phyloP scores from a whole-genome alignment of 2,113 vertebrate species.

The Turdus rufiventris region DNA sequence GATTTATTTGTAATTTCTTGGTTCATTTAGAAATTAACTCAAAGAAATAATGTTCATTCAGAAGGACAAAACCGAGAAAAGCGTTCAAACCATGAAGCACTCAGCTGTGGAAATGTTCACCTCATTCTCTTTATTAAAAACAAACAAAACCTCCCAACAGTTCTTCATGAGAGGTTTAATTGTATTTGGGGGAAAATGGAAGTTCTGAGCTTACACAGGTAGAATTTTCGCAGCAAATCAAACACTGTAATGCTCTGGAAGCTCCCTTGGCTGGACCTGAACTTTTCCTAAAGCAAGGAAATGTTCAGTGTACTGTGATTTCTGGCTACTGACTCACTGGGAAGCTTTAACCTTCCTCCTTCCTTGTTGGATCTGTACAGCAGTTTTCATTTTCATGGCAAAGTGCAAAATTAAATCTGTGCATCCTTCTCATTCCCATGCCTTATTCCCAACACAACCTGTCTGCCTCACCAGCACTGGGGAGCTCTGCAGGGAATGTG shows the following conservation, averaged over 20 bases:
- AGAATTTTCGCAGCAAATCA: neutral
- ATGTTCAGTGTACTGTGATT: rapidly evolving
- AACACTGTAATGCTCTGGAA: neutral
- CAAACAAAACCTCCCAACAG: neutral
- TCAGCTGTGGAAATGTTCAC: neutral
- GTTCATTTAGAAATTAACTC: constrained; percentile 6
- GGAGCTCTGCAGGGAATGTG: neutral
- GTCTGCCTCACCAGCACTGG: neutral
- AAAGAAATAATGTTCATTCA: neutral
- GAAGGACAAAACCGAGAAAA: neutral
- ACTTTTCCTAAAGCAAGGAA: neutral
- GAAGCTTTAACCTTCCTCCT: neutral
- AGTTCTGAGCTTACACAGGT: neutral
- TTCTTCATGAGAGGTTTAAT: neutral
- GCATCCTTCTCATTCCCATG: neutral
- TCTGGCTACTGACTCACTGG: neutral
- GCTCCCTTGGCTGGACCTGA: neutral
- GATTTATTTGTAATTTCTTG: neutral
- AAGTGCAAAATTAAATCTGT: neutral
- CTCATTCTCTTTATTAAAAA: neutral
- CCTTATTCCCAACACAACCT: neutral
- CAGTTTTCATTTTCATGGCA: neutral
- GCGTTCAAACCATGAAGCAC: neutral
- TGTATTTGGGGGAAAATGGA: neutral
- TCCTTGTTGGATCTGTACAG: neutral